phyloP scores from a whole-genome alignment of 2,113 vertebrate genomes.

The Sigmodon hispidus region DNA sequence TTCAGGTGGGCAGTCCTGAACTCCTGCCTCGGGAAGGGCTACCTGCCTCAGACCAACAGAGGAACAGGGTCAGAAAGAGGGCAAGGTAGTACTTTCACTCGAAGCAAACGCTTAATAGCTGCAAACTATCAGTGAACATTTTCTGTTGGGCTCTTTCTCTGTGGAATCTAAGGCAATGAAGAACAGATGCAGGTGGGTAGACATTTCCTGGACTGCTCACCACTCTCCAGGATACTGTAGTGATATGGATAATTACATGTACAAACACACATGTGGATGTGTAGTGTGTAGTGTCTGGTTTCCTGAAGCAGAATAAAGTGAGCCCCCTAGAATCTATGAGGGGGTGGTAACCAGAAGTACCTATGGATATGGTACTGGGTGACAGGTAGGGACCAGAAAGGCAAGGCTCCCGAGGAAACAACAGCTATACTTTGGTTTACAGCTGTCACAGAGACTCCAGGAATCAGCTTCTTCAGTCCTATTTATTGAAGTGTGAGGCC shows the following conservation, averaged over 20 bases:
- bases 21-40: no score
- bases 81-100: neutral
- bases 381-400: constrained; percentile 57
- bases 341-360: neutral
- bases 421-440: constrained; percentile 59
- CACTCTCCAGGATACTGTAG: neutral
- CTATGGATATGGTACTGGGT: neutral
- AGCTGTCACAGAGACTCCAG: constrained; percentile 64
- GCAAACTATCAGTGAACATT: constrained; percentile 31
- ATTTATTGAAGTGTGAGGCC: neutral
- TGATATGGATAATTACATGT: neutral
- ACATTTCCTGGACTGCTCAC: neutral
- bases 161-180: constrained; percentile 69
- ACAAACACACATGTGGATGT: neutral
- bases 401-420: constrained; percentile 68
- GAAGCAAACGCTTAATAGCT: neutral
- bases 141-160: constrained; percentile 32
- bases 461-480: constrained; percentile 60
- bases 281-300: neutral
- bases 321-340: neutral
- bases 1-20: accelerated
- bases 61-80: neutral
- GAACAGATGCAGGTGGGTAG: constrained; percentile 24
- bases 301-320: neutral
- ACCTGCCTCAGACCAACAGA: neutral